Evolutionary conservation across 2,797 vertebrate genomes (phyloP).

Genomic region (Esox lucius): DNA sequence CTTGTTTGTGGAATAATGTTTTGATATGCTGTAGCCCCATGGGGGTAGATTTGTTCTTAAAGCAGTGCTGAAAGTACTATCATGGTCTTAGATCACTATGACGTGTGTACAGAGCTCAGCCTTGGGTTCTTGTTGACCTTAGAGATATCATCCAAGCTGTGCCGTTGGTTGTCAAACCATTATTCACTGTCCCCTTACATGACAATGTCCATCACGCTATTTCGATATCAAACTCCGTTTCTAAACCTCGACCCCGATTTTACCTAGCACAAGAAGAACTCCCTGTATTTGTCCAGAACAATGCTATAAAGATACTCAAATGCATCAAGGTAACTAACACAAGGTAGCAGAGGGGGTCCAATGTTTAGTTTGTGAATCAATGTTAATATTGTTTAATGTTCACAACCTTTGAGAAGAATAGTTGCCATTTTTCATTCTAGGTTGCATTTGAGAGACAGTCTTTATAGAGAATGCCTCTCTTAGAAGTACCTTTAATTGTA

Average conservation of each 20-base stretch:
- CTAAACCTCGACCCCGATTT: not conserved
- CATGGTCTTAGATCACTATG: conserved; percentile 12
- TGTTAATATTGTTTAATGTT: conserved; percentile 18
- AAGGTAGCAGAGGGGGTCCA: not conserved
- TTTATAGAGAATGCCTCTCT: conserved; percentile 1
- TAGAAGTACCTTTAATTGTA: conserved; percentile 47
- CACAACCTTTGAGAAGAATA: conserved; percentile 7
- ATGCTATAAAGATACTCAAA: conserved; percentile 8
- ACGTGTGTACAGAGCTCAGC: not conserved
- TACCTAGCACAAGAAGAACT: conserved; percentile 16
- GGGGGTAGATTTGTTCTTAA: conserved; percentile 32
- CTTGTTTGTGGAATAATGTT: conserved; percentile 38
- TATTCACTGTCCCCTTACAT: not conserved
- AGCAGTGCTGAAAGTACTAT: conserved; percentile 26
- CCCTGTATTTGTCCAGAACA: conserved; percentile 24
- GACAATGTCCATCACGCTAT: conserved; percentile 20
- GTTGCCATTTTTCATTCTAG: not conserved
- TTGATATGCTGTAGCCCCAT: conserved; percentile 31
- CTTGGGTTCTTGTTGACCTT: conserved; percentile 2
- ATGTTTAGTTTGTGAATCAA: not conserved
- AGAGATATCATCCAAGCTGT: conserved; percentile 20
- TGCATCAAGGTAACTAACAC: conserved; percentile 26
- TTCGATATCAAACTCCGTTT: conserved; percentile 23
- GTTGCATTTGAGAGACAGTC: conserved; percentile 27
- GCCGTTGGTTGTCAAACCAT: conserved; percentile 25